Conservation (phyloP, 2,888 invertebrate genomes). For the Agriotes lineatus region DNA sequence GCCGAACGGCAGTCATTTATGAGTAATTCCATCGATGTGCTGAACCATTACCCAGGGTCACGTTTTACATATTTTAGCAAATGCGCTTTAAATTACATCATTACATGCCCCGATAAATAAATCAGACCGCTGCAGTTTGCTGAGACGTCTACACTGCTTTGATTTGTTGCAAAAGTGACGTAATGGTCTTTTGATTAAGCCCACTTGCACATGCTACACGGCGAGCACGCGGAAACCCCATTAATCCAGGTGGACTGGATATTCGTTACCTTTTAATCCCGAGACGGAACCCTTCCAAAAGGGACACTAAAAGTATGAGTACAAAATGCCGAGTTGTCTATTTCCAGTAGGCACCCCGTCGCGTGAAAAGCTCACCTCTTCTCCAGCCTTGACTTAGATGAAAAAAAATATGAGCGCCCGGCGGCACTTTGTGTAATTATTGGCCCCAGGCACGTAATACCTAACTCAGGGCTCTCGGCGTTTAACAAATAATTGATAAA, state of each 20-base stretch:
- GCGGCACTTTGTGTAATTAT: conserved; percentile 45
- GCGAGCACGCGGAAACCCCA: conserved; percentile 22
- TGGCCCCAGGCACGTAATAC: conserved; percentile 48
- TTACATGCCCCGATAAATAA: not conserved
- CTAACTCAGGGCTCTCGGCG: conserved; percentile 46
- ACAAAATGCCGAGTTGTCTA: too few relatives aligned
- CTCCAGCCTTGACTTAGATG: conserved; percentile 32
- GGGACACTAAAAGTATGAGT: conserved; percentile 15
- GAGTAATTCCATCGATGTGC: not conserved
- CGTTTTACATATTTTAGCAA: not conserved
- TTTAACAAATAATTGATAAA: conserved; percentile 48
- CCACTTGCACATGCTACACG: conserved; percentile 20
- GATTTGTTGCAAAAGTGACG: conserved; percentile 28
- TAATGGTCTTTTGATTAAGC: conserved; percentile 22
- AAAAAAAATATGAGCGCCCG: conserved; percentile 36
- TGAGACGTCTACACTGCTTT: conserved; percentile 22
- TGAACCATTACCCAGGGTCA: too few relatives aligned
- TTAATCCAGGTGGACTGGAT: conserved; percentile 10
- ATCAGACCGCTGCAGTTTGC: not conserved
- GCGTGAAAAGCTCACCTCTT: conserved; percentile 41
- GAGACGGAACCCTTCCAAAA: not conserved
- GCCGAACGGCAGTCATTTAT: not conserved
- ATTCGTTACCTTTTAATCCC: conserved; percentile 3
- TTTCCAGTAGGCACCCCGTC: conserved; percentile 33
- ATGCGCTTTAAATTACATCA: not conserved